These are phyloP conservation scores for Xestia xanthographa DNA, from an alignment of 2,888 invertebrate species.

Conservation along the genomic window DNA sequence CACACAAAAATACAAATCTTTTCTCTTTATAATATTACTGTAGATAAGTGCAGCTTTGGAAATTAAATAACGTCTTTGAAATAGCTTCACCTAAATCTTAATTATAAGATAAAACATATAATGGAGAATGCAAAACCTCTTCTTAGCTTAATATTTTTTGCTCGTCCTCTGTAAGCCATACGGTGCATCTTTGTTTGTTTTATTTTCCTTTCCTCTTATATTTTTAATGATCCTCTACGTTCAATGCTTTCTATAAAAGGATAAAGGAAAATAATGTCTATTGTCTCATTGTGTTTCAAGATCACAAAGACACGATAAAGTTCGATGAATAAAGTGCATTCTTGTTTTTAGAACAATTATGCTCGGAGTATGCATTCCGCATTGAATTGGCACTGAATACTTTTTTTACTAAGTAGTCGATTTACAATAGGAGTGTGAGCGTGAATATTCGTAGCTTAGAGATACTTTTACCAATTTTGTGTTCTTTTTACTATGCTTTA, in stretches of 20 bases:
- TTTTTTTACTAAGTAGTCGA: neutral
- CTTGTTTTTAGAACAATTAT: neutral
- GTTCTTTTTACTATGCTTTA: neutral
- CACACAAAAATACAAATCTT: too few species aligned
- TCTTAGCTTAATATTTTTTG: neutral
- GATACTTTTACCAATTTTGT: neutral
- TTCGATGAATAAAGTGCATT: constrained; percentile 4
- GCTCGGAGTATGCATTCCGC: neutral
- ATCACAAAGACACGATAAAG: constrained; percentile 9
- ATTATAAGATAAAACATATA: neutral
- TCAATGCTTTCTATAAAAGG: neutral
- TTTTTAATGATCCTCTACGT: neutral
- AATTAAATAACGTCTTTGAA: neutral
- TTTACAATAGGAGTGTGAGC: neutral
- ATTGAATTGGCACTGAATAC: neutral
- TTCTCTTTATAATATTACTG: too few species aligned
- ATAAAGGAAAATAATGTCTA: neutral
- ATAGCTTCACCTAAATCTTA: neutral
- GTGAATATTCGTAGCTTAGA: neutral
- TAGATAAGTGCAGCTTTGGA: neutral
- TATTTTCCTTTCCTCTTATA: neutral
- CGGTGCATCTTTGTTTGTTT: neutral
- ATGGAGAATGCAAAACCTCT: neutral
- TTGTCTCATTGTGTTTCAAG: constrained; percentile 2
- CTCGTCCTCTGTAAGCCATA: neutral